Conservation (phyloP, 2,113 vertebrate species). For the Austrofundulus limnaeus region DNA sequence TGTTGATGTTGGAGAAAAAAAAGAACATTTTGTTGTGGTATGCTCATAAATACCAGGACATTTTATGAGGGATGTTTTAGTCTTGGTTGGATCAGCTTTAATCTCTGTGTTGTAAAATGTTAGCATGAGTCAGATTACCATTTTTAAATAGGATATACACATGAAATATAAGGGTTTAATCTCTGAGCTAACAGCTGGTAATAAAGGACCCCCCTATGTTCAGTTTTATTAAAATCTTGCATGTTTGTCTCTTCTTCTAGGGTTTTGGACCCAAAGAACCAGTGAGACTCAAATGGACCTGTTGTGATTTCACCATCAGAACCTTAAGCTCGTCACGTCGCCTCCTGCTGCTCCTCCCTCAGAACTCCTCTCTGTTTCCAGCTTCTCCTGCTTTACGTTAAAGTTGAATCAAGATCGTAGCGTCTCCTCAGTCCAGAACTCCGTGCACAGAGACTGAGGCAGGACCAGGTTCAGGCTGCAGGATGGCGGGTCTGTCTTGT, state of each 20-base stretch:
- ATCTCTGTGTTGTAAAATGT: too few relatives aligned
- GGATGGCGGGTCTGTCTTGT: conserved; percentile 61
- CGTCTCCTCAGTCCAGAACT: background rate
- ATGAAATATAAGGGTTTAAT: too few relatives aligned
- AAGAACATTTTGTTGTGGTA: too few relatives aligned
- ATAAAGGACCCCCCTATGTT: background rate
- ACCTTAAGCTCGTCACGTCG: background rate
- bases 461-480: conserved; percentile 23
- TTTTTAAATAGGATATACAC: too few relatives aligned
- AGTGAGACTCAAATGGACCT: conserved; percentile 57
- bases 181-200: too few relatives aligned
- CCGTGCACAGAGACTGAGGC: background rate
- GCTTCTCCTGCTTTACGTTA: conserved; percentile 2
- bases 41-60: too few relatives aligned
- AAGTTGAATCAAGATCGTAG: background rate
- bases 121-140: too few relatives aligned
- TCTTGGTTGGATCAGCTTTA: too few relatives aligned
- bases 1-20: too few relatives aligned
- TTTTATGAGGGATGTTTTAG: too few relatives aligned
- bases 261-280: conserved; percentile 59
- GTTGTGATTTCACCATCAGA: conserved; percentile 33
- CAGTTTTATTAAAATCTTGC: fast-evolving
- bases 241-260: conserved; percentile 27
- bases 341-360: background rate
- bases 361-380: background rate